Conservation (phyloP, 2,797 vertebrate species). For the Periophthalmus magnuspinnatus region DNA sequence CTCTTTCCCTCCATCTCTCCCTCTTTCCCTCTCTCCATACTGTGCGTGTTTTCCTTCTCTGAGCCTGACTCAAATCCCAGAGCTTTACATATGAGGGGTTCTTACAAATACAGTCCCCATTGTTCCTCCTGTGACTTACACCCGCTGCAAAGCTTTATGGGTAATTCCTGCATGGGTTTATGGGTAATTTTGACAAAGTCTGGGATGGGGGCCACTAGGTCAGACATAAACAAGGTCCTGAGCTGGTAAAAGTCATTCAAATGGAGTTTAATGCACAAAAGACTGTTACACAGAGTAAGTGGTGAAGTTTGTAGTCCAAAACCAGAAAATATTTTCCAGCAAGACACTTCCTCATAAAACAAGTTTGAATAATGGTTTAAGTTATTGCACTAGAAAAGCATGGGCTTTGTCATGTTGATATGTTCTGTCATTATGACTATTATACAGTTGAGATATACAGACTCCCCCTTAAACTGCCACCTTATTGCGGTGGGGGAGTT, state of each 20-base stretch:
- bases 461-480: too few species aligned
- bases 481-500: too few species aligned
- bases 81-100: neutral
- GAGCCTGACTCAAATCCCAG: neutral
- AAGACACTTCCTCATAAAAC: neutral
- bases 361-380: neutral
- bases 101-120: neutral
- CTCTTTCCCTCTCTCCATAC: too few species aligned
- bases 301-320: neutral
- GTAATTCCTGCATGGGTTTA: neutral
- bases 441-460: too few species aligned
- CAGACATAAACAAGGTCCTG: neutral
- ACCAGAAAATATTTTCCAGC: neutral
- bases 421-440: too few species aligned
- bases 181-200: slow-evolving; percentile 1
- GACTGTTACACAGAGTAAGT: neutral
- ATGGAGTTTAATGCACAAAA: neutral
- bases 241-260: neutral
- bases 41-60: neutral
- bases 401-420: too few species aligned
- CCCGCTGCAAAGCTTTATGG: neutral
- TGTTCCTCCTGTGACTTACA: neutral
- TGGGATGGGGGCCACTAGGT: neutral
- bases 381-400: neutral
- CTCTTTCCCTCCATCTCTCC: neutral